Evolutionary conservation across 1,140 invertebrate genomes (phyloP).

Genomic region (Alviniconcha marisindica): DNA sequence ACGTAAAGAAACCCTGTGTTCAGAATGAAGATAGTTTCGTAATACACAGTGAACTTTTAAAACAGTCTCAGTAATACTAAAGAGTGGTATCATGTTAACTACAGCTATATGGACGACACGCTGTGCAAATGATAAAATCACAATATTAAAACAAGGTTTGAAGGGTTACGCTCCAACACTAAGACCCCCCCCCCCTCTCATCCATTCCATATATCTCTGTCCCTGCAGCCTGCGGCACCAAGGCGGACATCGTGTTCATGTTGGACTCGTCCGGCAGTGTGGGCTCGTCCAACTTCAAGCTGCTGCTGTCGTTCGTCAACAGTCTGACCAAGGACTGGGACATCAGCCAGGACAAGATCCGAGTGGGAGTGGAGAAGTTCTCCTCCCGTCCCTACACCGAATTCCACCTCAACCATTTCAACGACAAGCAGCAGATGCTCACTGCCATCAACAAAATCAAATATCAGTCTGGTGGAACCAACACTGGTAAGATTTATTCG

Average conservation of each 20-base stretch:
- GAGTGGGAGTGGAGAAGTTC: slow-evolving; percentile 57
- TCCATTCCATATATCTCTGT: background rate
- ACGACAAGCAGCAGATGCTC: slow-evolving; percentile 46
- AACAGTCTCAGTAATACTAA: no score
- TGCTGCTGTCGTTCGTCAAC: slow-evolving; percentile 56
- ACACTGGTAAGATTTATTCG: slow-evolving; percentile 49
- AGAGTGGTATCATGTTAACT: no score
- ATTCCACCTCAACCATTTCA: slow-evolving; percentile 57
- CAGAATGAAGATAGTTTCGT: no score
- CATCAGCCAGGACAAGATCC: slow-evolving; percentile 48
- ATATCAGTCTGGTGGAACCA: slow-evolving; percentile 52
- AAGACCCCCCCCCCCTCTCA: background rate
- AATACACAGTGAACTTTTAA: no score
- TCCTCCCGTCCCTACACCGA: slow-evolving; percentile 49
- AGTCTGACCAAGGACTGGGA: slow-evolving; percentile 53
- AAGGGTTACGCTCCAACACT: no score
- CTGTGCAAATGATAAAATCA: no score
- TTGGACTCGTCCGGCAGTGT: slow-evolving; percentile 66
- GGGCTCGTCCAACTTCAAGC: slow-evolving; percentile 57
- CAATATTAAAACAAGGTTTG: no score
- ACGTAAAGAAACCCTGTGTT: no score
- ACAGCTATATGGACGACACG: no score
- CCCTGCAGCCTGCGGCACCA: slow-evolving; percentile 48
- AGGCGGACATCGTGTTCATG: slow-evolving; percentile 65
- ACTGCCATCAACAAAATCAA: slow-evolving; percentile 50